phyloP scores from a whole-genome alignment of 92 coral and sea anemone species.

The Phenganax stokvisi region DNA sequence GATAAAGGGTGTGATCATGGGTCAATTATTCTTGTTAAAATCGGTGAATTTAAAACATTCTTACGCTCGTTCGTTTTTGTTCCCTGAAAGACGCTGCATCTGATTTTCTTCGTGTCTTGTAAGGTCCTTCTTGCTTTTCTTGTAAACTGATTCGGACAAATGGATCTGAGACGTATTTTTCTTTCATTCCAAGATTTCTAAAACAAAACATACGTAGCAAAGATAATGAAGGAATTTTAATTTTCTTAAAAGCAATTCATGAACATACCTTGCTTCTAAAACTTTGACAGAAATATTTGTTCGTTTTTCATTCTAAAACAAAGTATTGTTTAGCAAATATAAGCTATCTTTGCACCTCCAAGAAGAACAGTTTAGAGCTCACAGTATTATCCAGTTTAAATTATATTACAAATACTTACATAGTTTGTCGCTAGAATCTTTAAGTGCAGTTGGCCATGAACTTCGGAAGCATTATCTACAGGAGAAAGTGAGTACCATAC shows the following conservation, averaged over 20 bases:
- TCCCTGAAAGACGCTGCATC: conserved; percentile 26
- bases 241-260: background rate
- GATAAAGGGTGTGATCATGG: background rate
- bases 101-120: conserved; percentile 21
- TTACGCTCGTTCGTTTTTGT: conserved; percentile 33
- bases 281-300: conserved; percentile 39
- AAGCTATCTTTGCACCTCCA: too few relatives aligned
- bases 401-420: conserved; percentile 34
- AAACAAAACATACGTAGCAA: background rate
- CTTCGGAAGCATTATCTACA: conserved; percentile 66
- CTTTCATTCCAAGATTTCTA: conserved; percentile 38
- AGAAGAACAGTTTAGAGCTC: too few relatives aligned
- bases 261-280: conserved; percentile 60
- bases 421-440: conserved; percentile 62
- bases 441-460: conserved; percentile 79
- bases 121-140: conserved; percentile 42
- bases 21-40: background rate
- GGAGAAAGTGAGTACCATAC: conserved; percentile 74
- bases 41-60: background rate
- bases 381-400: background rate
- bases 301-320: conserved; percentile 20
- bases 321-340: background rate
- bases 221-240: background rate
- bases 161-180: conserved; percentile 52
- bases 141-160: conserved; percentile 56